A percentile compares a stretch with the other conserved stretches of the same genome.
Evolutionary conservation across 2,888 invertebrate genomes (phyloP).

Genomic region (Prosapia bicincta): DNA sequence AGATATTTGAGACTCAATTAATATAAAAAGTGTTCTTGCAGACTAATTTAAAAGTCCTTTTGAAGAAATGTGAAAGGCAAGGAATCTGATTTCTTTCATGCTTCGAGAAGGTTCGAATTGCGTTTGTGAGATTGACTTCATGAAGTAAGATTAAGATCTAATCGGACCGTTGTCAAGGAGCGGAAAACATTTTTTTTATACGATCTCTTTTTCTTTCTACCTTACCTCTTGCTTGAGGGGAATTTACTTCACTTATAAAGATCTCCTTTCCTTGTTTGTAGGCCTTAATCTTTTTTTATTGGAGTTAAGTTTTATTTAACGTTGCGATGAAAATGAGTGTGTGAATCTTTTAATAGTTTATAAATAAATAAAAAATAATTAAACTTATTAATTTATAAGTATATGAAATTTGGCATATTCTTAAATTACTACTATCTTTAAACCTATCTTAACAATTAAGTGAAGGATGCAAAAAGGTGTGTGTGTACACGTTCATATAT

Average conservation of each 20-base stretch:
- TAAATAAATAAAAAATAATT: too few species aligned
- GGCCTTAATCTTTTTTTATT: too few species aligned
- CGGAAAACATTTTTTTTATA: neutral
- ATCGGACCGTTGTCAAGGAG: neutral
- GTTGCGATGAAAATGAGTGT: too few species aligned
- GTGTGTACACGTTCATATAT: too few species aligned
- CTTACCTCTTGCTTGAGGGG: neutral
- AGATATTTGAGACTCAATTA: neutral
- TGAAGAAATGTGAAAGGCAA: neutral
- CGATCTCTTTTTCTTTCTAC: neutral
- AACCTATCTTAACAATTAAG: too few species aligned
- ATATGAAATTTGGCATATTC: too few species aligned
- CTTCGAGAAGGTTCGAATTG: neutral
- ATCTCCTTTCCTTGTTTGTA: neutral
- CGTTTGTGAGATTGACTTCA: neutral
- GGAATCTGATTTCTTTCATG: neutral
- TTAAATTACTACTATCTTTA: too few species aligned
- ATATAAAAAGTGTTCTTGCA: neutral
- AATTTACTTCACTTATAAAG: neutral
- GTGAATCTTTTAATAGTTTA: too few species aligned
- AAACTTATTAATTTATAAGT: too few species aligned
- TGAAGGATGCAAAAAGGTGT: too few species aligned
- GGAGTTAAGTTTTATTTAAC: too few species aligned
- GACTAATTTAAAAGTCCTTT: neutral
- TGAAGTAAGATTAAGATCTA: neutral